Evolutionary conservation across 2,888 invertebrate species (phyloP).

Genomic region (Eupelmus urozonus): DNA sequence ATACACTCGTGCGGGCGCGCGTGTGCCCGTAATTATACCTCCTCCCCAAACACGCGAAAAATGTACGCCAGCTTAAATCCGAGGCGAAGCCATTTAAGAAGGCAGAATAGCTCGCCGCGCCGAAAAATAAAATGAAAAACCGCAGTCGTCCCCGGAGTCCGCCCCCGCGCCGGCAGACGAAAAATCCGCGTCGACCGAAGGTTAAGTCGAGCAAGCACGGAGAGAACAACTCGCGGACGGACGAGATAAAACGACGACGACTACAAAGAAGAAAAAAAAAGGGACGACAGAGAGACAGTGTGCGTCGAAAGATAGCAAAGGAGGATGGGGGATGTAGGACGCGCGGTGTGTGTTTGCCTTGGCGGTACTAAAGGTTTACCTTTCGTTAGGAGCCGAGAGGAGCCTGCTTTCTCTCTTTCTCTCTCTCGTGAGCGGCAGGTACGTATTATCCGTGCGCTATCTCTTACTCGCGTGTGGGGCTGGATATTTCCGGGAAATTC

Average conservation of each 20-base stretch:
- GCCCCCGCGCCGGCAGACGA: background rate
- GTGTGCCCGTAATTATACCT: too few species aligned
- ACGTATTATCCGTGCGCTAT: too few species aligned
- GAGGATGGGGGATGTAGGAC: slow-evolving; percentile 45
- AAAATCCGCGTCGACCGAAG: slow-evolving; percentile 1
- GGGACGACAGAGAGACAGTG: slow-evolving; percentile 32
- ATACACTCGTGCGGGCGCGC: background rate
- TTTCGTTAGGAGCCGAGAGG: slow-evolving; percentile 71
- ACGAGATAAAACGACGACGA: slow-evolving; percentile 46
- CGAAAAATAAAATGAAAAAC: slow-evolving; percentile 13
- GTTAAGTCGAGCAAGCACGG: slow-evolving; percentile 10
- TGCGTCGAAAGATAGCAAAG: background rate
- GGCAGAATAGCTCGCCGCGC: background rate
- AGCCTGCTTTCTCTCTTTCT: slow-evolving; percentile 60
- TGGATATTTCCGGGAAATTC: background rate
- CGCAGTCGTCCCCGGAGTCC: background rate
- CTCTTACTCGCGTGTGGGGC: background rate
- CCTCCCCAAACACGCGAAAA: slow-evolving; percentile 6
- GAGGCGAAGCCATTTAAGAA: slow-evolving; percentile 10
- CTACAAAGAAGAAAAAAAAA: slow-evolving; percentile 56
- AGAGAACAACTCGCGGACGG: background rate
- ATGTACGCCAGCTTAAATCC: background rate
- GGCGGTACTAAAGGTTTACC: slow-evolving; percentile 70
- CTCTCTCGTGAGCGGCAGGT: too few species aligned
- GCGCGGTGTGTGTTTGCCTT: slow-evolving; percentile 65